Percentiles rank a stretch among this genome's conserved stretches.
Conservation (phyloP, 2,888 invertebrate genomes). For the Ceraclea dissimilis region DNA sequence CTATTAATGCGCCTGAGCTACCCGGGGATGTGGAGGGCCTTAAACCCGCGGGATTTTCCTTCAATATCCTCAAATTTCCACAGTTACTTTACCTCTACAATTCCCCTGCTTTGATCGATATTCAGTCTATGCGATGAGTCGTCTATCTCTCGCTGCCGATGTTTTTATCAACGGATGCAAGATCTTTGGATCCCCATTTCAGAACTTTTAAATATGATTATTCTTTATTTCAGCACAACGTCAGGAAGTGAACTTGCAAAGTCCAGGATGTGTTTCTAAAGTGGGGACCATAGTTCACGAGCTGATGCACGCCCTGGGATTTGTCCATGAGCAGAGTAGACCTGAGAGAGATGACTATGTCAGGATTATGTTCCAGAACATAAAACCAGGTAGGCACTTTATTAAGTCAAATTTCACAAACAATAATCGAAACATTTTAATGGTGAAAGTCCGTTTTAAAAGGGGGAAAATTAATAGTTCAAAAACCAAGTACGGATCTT, state of each 20-base stretch:
- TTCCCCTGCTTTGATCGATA: neutral
- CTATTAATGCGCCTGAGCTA: no score
- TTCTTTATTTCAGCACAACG: constrained; percentile 38
- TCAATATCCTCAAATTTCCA: no score
- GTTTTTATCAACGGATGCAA: no score
- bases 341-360: constrained; percentile 66
- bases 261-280: constrained; percentile 63
- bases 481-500: neutral
- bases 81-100: no score
- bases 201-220: no score
- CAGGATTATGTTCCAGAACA: constrained; percentile 59
- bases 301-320: constrained; percentile 71
- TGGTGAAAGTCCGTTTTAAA: no score
- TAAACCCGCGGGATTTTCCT: no score
- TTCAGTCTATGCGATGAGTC: no score
- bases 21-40: no score
- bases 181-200: no score
- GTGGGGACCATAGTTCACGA: constrained; percentile 74
- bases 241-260: constrained; percentile 68
- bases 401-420: no score
- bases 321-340: constrained; percentile 76
- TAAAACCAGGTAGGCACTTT: constrained; percentile 49
- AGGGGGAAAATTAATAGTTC: neutral
- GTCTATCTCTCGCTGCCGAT: no score
- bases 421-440: neutral